A percentile compares a stretch with the other conserved stretches of the same genome.
phyloP scores from a whole-genome alignment of 2,797 vertebrate genomes.

The Hyperoplus immaculatus region DNA sequence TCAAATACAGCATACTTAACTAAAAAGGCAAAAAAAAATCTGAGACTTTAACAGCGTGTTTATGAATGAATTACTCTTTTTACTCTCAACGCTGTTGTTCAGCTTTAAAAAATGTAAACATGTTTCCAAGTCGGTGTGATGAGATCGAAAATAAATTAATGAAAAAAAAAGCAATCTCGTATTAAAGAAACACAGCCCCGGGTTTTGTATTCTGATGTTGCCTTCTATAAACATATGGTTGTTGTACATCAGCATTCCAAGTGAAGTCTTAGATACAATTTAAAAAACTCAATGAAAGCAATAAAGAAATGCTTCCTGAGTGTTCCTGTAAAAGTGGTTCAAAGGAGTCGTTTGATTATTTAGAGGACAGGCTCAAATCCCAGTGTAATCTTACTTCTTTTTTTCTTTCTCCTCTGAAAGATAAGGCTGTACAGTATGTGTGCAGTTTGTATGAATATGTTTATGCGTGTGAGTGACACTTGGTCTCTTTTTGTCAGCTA shows the following conservation, averaged over 20 bases:
- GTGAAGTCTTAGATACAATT: conserved; percentile 45
- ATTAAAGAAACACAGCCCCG: conserved; percentile 59
- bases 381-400: conserved; percentile 59
- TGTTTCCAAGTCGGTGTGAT: conserved; percentile 32
- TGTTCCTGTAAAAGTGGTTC: conserved; percentile 60
- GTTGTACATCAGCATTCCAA: conserved; percentile 53
- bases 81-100: conserved; percentile 15
- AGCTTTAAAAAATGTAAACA: conserved; percentile 46
- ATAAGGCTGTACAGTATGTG: conserved; percentile 51
- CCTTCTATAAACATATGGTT: conserved; percentile 67
- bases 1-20: conserved; percentile 2
- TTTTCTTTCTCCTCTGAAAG: conserved; percentile 51
- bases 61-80: conserved; percentile 31
- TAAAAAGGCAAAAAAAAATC: conserved; percentile 27
- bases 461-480: conserved; percentile 48
- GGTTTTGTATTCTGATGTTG: conserved; percentile 62
- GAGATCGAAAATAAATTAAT: conserved; percentile 31
- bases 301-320: conserved; percentile 63
- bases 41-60: conserved; percentile 46
- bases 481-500: conserved; percentile 58
- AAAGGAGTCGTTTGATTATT: conserved; percentile 67
- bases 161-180: conserved; percentile 31
- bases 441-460: conserved; percentile 45
- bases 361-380: conserved; percentile 60
- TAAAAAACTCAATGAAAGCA: conserved; percentile 42